These are phyloP conservation scores for Pipra filicauda DNA, from an alignment of 2,113 vertebrate species.

Conservation along the genomic window DNA sequence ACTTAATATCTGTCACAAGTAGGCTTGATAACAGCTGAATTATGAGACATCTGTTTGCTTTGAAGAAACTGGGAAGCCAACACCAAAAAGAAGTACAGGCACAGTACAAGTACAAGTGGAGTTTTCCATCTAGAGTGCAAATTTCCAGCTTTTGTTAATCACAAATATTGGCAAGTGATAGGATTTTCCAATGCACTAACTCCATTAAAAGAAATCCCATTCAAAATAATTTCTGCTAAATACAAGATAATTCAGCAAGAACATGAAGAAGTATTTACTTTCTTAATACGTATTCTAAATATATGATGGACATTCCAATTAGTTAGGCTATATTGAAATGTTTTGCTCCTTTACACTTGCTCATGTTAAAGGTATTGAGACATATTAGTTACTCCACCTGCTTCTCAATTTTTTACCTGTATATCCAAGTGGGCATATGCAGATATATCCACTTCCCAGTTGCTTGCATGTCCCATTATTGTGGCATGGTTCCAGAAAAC, in stretches of 20 bases:
- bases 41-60: background rate
- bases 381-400: constrained; percentile 16
- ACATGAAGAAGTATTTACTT: background rate
- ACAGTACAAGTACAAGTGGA: background rate
- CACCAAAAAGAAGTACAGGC: background rate
- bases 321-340: background rate
- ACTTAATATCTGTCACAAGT: background rate
- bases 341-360: background rate
- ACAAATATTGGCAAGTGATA: background rate
- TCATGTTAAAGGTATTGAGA: background rate
- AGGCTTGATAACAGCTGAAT: background rate
- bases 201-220: background rate
- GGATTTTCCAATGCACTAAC: background rate
- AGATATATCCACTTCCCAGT: constrained; percentile 89
- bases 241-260: background rate
- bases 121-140: background rate
- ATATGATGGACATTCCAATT: background rate
- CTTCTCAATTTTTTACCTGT: constrained; percentile 69
- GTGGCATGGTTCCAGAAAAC: constrained; percentile 92
- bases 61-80: background rate
- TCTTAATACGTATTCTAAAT: background rate
- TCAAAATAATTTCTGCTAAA: background rate
- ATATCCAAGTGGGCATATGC: constrained; percentile 80
- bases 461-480: constrained; percentile 94
- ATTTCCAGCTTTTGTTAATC: background rate